Percentiles rank a stretch among this genome's conserved stretches.
Evolutionary conservation across 2,113 vertebrate species (phyloP).

Genomic region (Arenaria interpres): DNA sequence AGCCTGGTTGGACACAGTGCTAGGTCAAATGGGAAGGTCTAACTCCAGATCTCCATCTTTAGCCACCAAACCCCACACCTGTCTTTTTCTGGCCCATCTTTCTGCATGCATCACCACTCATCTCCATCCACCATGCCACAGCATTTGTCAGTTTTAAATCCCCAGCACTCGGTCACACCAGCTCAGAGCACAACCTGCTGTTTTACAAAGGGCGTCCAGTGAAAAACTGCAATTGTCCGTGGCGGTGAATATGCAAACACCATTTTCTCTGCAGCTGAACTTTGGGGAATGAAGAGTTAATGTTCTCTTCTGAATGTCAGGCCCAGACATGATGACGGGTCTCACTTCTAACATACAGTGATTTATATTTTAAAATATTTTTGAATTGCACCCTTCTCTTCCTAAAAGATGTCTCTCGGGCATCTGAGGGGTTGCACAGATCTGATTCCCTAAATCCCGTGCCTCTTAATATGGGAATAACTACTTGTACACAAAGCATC

Average conservation of each 20-base stretch:
- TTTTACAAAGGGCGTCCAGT: not conserved
- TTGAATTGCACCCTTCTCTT: not conserved
- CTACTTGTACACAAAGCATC: not conserved
- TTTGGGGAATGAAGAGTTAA: not conserved
- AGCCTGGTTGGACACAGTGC: no score
- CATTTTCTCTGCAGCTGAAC: not conserved
- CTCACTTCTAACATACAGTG: not conserved
- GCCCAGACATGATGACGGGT: not conserved
- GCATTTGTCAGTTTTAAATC: no score
- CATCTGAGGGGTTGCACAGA: not conserved
- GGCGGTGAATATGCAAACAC: not conserved
- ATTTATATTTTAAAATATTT: not conserved
- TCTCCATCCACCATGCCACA: accelerated
- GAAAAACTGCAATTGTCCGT: not conserved
- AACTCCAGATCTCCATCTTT: not conserved
- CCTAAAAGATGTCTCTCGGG: no score
- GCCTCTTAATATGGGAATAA: not conserved
- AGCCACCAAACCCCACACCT: not conserved
- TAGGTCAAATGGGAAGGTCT: not conserved
- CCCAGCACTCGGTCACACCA: no score
- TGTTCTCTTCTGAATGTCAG: not conserved
- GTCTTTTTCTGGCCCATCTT: not conserved
- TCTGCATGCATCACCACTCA: no score
- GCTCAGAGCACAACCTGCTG: accelerated
- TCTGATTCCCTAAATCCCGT: not conserved